phyloP scores from a whole-genome alignment of 2,888 invertebrate species.

The Lasioglossum pauxillum region DNA sequence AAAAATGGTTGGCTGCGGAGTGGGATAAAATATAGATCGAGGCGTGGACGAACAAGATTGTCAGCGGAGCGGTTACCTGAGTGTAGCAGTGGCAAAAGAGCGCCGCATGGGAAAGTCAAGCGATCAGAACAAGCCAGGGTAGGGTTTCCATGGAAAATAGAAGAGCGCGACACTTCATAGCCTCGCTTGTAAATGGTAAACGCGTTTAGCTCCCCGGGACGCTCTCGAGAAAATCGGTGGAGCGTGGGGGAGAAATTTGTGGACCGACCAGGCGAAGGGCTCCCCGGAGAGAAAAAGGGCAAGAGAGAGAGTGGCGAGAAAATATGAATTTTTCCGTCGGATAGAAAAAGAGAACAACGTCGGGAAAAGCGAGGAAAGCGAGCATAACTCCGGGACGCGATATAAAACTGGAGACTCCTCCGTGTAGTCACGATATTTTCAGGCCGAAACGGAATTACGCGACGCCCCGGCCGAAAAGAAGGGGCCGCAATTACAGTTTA shows the following conservation, averaged over 20 bases:
- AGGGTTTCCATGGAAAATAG: conserved; percentile 1
- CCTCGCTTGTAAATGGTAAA: conserved; percentile 36
- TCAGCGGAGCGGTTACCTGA: not conserved
- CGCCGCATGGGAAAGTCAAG: not conserved
- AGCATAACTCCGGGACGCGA: conserved; percentile 50
- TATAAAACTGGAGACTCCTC: conserved; percentile 55
- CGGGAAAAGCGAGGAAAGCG: not conserved
- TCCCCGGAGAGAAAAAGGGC: conserved; percentile 38
- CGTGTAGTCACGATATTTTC: conserved; percentile 65
- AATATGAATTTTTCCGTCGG: conserved; percentile 59
- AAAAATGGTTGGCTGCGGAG: not conserved
- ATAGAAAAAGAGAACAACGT: not conserved
- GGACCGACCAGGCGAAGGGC: conserved; percentile 38
- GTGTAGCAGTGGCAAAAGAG: not conserved
- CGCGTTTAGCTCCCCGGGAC: conserved; percentile 16
- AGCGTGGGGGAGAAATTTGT: conserved; percentile 33
- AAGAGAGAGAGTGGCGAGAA: conserved; percentile 8
- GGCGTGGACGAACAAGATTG: not conserved
- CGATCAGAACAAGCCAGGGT: not conserved
- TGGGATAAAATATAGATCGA: not conserved
- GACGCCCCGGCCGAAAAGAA: conserved; percentile 44
- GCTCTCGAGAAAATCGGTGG: conserved; percentile 32
- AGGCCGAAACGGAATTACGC: conserved; percentile 59
- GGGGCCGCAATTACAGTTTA: conserved; percentile 57
- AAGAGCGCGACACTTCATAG: conserved; percentile 10